Evolutionary conservation across 2,113 vertebrate species (phyloP), one percentile per base, ranked within the genome.

Genomic region (Clarias gariepinus): DNA sequence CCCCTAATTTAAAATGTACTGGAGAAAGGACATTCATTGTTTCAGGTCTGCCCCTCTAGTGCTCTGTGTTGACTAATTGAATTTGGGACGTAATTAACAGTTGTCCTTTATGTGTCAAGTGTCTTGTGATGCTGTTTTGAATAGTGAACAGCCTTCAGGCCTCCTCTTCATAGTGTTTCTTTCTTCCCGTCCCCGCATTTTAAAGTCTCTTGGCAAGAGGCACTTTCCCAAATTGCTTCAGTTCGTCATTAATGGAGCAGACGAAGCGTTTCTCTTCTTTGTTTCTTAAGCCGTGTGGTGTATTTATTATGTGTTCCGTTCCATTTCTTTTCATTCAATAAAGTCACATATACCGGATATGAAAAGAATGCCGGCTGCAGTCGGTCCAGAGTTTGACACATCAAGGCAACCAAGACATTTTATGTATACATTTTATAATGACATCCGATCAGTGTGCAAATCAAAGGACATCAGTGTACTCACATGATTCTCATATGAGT

Each of bases 401-500:
- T n/a, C 52, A 55, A 7, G 25, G 28, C 47, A 30, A 69, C 85
- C 69, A 86, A 58, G 52, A 58, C 13, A 81, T 63, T 61, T 61
- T 61, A 28, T 86, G 85, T 80, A 64, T 7, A 52, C 55, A 11
- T 80, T 64, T 41, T 0, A 58, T 53, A 69, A 66, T 60, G 84
- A 3, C 63, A 18, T 55, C 23, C 28, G 36, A 64, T 82, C 11
- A n/a, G 25, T 36, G 21, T n/a, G 13, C 68, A 25, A 82, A 36
- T 28, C 41, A 21, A 57, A n/a, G 19, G 52, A 74, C 63, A 63
- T 66, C 79, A 89, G 63, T 85, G 58, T 77, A 52, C 73, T 87
- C 89, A 88, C 86, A 90, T 90, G 89, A 90, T 82, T 66, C 81
- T 88, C 84, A 90, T 82, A 84, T 87, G 86, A 89, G 76, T 81